phyloP scores from a whole-genome alignment of 2,797 vertebrate genomes.

The Chaetodon trifasciatus region DNA sequence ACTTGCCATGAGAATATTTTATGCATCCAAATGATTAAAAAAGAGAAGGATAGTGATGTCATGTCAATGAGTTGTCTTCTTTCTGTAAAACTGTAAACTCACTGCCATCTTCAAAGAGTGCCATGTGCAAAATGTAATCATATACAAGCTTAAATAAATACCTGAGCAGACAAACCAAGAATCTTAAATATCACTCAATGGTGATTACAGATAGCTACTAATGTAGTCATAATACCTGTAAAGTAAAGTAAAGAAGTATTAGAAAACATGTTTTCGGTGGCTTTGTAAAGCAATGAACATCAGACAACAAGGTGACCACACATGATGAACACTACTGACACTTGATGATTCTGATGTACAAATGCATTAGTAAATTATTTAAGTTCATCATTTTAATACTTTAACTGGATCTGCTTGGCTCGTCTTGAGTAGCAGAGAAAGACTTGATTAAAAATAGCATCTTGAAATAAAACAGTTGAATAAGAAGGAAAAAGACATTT shows the following conservation, averaged over 20 bases:
- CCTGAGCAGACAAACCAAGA: background rate
- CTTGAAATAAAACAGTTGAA: background rate
- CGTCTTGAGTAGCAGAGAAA: background rate
- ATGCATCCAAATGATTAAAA: background rate
- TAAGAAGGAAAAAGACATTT: no score
- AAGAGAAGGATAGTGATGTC: conserved; percentile 32
- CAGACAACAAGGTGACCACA: no score
- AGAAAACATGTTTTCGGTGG: no score
- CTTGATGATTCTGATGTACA: no score
- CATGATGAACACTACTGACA: no score
- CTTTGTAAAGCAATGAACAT: no score
- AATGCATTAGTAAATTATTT: background rate
- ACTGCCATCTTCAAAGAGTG: background rate
- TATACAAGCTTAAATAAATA: conserved; percentile 14
- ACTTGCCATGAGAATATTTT: conserved; percentile 12
- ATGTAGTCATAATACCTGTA: no score
- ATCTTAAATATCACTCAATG: background rate
- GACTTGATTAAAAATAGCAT: background rate
- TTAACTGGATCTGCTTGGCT: background rate
- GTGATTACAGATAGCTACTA: no score
- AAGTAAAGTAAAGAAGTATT: no score
- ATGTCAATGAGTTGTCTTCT: conserved; percentile 21
- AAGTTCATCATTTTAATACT: no score
- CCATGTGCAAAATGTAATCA: background rate
- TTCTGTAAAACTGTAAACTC: conserved; percentile 11